Evolutionary conservation across 2,888 invertebrate species (phyloP).

Genomic region (Leptogaster cylindrica): DNA sequence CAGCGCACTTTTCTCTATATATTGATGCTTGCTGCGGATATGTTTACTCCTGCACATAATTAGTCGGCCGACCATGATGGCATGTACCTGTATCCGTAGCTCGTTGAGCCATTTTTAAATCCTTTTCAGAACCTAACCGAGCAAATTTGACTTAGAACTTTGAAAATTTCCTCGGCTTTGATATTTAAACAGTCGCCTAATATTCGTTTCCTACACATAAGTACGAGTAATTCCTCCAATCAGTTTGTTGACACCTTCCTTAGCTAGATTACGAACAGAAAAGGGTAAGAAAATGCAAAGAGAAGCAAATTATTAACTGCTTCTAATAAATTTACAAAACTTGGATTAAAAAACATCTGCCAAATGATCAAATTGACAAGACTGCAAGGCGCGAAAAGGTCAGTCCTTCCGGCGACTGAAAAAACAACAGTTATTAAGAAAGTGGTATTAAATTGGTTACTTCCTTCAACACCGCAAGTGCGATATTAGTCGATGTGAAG

Average conservation of each 20-base stretch:
- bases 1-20: too few species aligned
- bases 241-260: too few species aligned
- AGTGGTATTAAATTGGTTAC: conserved; percentile 31
- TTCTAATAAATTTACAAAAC: too few species aligned
- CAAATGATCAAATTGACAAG: too few species aligned
- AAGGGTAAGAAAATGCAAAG: too few species aligned
- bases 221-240: too few species aligned
- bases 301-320: too few species aligned
- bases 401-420: conserved; percentile 30
- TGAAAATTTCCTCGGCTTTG: too few species aligned
- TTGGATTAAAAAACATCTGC: too few species aligned
- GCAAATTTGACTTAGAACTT: not conserved
- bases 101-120: not conserved
- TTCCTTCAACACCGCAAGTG: conserved; percentile 4
- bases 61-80: conserved; percentile 22
- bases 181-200: too few species aligned
- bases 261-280: too few species aligned
- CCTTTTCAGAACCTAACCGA: not conserved
- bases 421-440: conserved; percentile 13
- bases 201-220: too few species aligned
- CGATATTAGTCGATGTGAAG: not conserved
- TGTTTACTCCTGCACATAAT: not conserved
- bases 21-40: not conserved
- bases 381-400: conserved; percentile 24
- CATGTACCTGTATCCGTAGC: not conserved